Evolutionary conservation across 1,140 invertebrate genomes (phyloP).

Genomic region (Drosophila bipectinata): DNA sequence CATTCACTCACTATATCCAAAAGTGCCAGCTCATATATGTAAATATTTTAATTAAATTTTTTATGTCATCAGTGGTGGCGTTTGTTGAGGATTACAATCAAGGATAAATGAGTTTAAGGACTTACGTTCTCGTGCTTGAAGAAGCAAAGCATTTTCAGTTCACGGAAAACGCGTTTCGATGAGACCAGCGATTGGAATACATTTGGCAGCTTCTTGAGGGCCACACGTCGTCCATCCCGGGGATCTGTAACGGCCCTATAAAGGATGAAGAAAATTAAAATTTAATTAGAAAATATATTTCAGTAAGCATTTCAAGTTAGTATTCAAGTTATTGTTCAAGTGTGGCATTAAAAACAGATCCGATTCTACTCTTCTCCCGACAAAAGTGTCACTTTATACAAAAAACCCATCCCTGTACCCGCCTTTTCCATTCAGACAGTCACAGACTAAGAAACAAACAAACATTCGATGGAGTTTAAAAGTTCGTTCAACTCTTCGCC

Average conservation of each 20-base stretch:
- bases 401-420: conserved; percentile 8
- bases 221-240: conserved; percentile 97
- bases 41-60: conserved; percentile 71
- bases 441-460: conserved; percentile 42
- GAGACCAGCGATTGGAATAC: conserved; percentile 99
- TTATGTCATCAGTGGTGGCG: conserved; percentile 40
- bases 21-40: conserved; percentile 19
- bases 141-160: conserved; percentile 99
- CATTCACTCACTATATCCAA: conserved; percentile 26
- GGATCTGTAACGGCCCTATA: conserved; percentile 99
- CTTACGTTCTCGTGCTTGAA: conserved; percentile 99
- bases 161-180: conserved; percentile 98
- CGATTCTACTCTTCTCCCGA: background rate
- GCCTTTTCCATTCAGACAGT: conserved; percentile 31
- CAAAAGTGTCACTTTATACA: conserved; percentile 28
- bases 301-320: conserved; percentile 5
- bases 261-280: conserved; percentile 49
- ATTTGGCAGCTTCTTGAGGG: conserved; percentile 99
- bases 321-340: conserved; percentile 28
- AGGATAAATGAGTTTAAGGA: conserved; percentile 15
- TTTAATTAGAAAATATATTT: background rate
- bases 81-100: background rate
- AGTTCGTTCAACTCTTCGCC: conserved; percentile 51
- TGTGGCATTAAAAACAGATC: conserved; percentile 32
- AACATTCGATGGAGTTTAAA: conserved; percentile 49